Percentiles rank a stretch among this genome's conserved stretches.
These are phyloP conservation scores for Cygnus buccinator DNA, from an alignment of 2,113 vertebrate species.

Conservation along the genomic window DNA sequence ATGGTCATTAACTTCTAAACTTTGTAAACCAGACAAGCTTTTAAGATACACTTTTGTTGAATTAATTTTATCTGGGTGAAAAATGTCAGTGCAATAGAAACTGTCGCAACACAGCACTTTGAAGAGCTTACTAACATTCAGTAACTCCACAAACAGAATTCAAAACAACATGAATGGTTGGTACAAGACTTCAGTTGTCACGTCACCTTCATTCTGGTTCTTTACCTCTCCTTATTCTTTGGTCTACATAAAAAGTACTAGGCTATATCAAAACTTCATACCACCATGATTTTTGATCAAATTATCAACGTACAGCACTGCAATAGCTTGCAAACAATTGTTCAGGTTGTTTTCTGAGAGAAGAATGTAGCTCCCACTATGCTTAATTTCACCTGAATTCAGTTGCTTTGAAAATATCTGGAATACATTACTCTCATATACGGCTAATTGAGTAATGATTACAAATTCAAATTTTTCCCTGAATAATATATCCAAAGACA, in stretches of 20 bases:
- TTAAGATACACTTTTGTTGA: background rate
- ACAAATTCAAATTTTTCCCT: background rate
- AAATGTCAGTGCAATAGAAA: background rate
- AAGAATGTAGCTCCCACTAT: background rate
- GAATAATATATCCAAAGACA: background rate
- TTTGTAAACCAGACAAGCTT: background rate
- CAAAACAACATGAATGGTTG: background rate
- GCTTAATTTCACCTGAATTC: background rate
- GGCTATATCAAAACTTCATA: too few species aligned
- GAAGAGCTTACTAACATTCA: background rate
- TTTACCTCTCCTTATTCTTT: too few species aligned
- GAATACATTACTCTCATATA: background rate
- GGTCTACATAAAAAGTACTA: too few species aligned
- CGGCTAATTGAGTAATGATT: background rate
- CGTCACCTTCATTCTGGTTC: too few species aligned
- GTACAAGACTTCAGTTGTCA: too few species aligned
- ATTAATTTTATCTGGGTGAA: conserved; percentile 14
- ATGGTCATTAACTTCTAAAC: background rate
- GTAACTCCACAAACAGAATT: background rate
- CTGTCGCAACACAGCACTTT: background rate
- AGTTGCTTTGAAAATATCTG: background rate
- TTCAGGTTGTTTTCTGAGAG: background rate
- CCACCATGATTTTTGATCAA: background rate
- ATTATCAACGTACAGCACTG: background rate
- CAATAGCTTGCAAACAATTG: background rate